phyloP scores from a whole-genome alignment of 53 echinoderm and acorn worm genomes.

The Holothuria scabra region DNA sequence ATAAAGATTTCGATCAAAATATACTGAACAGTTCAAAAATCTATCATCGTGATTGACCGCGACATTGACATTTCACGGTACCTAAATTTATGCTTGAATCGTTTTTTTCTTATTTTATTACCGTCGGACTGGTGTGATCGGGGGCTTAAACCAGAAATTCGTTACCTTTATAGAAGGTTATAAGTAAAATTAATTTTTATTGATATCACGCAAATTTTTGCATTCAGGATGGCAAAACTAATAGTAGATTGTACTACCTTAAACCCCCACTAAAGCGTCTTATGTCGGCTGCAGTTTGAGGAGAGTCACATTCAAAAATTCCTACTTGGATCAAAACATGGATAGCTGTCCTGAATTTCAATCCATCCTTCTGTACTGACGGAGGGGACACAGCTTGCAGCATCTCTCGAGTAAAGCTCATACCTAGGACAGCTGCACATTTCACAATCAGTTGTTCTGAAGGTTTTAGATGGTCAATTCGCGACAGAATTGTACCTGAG shows the following conservation, averaged over 20 bases:
- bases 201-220: too few species aligned
- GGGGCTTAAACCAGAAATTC: too few species aligned
- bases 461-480: constrained; percentile 92
- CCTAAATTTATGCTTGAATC: too few species aligned
- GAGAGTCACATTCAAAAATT: constrained; percentile 91
- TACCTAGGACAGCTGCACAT: constrained; percentile 91
- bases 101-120: too few species aligned
- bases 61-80: too few species aligned
- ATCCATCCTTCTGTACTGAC: constrained; percentile 1
- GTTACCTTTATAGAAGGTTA: too few species aligned
- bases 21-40: too few species aligned
- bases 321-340: constrained; percentile 79
- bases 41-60: too few species aligned
- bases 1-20: too few species aligned
- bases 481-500: constrained; percentile 91
- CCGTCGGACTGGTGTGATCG: too few species aligned
- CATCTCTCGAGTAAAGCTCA: constrained; percentile 81
- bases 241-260: constrained; percentile 3
- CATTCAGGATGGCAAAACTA: background rate
- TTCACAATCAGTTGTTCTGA: constrained; percentile 94
- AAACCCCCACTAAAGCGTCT: constrained; percentile 35
- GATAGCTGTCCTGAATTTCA: constrained; percentile 65
- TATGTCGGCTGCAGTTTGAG: background rate
- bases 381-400: constrained; percentile 76
- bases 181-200: too few species aligned